Base-by-base conservation (phyloP, 2,888 invertebrate species). In the Dryobotodes eremita region DNA sequence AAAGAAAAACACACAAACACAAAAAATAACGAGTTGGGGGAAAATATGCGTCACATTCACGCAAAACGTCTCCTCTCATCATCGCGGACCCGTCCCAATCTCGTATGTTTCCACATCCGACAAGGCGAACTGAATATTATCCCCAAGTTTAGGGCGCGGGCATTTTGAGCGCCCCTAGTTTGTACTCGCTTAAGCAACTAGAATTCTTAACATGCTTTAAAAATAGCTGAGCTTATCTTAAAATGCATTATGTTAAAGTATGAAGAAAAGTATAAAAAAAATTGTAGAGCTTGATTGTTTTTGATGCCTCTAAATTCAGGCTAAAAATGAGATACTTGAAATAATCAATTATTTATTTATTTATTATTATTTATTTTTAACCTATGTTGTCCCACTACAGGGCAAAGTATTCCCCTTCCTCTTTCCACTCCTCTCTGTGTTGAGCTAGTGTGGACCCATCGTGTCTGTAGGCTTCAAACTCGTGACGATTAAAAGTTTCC, bases 81-180 rank as follows among this genome's bases (percentile, higher is more conserved):
- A 20, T 26, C 36, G 15, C 50, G 59, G 7, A 0, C 0, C 36
- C 36, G 77, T 53, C n/a, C n/a, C 0, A 15, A 0, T 20, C 36
- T 65, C 46, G 79, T 81, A 59, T 86, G 77, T 86, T 81, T 79
- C 55, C 73, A 66, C 20, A 23, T 50, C 69, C 64, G 36, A 59
- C 75, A 69, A 72, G 68, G n/a, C n/a, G 26, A 53, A 61, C 77
- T 70, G 31, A 68, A 88, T 79, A 85, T 83, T 75, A 75, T 71
- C 68, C 26, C 42, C 59, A 77, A 82, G 80, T 85, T 79, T 42
- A 77, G 66, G 23, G 26, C 55, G 53, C 80, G 50, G 61, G 50
- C 48, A 71, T 80, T 73, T 80, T 64, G 69, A 72, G 55, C 66
- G 36, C 50, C 69, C 64, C 20, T 61, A 70, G 77, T 74, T 70